Evolutionary conservation across 2,888 invertebrate species (phyloP), one percentile per base, ranked within the genome.

Genomic region (Resseliella maxima): DNA sequence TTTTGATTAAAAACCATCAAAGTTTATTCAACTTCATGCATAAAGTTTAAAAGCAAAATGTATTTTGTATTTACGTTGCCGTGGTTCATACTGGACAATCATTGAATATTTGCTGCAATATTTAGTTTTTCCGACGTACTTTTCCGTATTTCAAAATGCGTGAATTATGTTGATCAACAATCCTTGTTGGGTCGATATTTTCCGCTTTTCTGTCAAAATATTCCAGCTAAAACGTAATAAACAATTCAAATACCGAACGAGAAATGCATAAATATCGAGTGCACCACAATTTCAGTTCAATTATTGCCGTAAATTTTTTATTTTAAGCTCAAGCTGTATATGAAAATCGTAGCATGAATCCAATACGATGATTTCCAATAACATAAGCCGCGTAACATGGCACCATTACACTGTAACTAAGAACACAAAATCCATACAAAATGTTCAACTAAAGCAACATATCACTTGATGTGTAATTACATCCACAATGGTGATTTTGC

Each of bases 401-500:
- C 59, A 24, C 59, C 59, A 59, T 24, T 5, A 18, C 50, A 21
- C 50, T 50, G 59, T 12, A 12, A 8, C 41, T 12, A 59, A 59
- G 24, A 59, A 59, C 24, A 24, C 5, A 24, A 59, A 59, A 59
- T 24, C n/a, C 59, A 59, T 24, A 59, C n/a, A 59, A 24, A 59
- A 24, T 24, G 24, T 24, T 18, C 41, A 41, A 41, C 41, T 41
- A 12, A 12, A 3, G 24, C n/a, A 59, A 59, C 27, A 59, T 15
- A 59, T 59, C n/a, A 59, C 2, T 15, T 72, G 72, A 31, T 72
- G 15, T 72, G 31, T 31, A 72, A 72, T 72, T 72, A 35, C 72
- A 72, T 72, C 31, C 21, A n/a, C n/a, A 31, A 72, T 72, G 35
- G 72, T 72, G 72, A 35, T 72, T 72, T 72, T 12, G 31, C n/a